Evolutionary conservation across 2,797 vertebrate genomes (phyloP).

Genomic region (Bryconaethiops microstoma): DNA sequence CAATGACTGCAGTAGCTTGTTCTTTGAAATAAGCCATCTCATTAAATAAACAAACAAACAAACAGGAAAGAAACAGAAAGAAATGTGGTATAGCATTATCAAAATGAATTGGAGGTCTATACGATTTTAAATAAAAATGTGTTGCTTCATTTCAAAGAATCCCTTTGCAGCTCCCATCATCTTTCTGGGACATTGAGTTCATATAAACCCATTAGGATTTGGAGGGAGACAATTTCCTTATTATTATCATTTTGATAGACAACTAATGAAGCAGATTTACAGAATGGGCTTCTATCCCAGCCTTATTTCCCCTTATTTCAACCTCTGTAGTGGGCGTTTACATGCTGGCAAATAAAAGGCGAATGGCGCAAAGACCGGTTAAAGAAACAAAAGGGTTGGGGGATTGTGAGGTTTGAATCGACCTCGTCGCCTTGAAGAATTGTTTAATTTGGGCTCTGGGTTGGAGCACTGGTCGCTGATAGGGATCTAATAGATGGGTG

Average conservation of each 20-base stretch:
- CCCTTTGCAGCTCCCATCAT: background rate
- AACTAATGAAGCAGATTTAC: background rate
- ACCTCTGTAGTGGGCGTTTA: background rate
- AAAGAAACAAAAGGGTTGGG: constrained; percentile 30
- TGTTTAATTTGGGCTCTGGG: constrained; percentile 85
- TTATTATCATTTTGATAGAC: background rate
- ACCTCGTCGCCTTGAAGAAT: constrained; percentile 85
- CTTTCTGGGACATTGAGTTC: background rate
- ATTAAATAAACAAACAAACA: too few species aligned
- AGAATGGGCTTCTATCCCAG: background rate
- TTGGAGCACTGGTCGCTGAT: constrained; percentile 92
- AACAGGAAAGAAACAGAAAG: too few species aligned
- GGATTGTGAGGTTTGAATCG: constrained; percentile 75
- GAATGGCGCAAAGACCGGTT: background rate
- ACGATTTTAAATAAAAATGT: background rate
- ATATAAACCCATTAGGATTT: background rate
- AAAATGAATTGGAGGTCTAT: too few species aligned
- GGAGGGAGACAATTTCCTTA: background rate
- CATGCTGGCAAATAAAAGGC: background rate
- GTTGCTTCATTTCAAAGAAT: background rate
- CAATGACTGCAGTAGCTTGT: too few species aligned
- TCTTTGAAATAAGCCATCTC: too few species aligned
- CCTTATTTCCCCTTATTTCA: constrained; percentile 15
- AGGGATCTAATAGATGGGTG: constrained; percentile 99
- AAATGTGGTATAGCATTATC: too few species aligned